Conservation (phyloP, 53 echinoderm and acorn worm species). For the Stichopus horrens region DNA sequence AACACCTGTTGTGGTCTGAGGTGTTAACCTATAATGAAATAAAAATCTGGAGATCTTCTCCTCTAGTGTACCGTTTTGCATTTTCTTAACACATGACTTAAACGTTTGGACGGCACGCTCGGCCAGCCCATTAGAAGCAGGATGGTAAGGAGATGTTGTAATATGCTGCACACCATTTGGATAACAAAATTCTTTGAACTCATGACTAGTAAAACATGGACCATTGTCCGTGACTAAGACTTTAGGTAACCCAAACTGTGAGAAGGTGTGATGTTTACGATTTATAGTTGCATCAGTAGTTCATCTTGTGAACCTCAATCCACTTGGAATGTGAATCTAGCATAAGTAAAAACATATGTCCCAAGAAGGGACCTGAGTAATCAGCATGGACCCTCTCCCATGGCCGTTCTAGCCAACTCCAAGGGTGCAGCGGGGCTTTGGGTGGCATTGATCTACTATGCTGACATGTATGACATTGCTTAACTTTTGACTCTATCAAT, state of each 20-base stretch:
- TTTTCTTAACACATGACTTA: neutral
- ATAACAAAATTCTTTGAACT: neutral
- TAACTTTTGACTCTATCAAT: neutral
- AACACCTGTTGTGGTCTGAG: neutral
- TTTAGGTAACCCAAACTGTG: conserved; percentile 8
- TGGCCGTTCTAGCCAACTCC: neutral
- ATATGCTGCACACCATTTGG: neutral
- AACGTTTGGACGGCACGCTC: neutral
- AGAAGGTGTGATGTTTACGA: neutral
- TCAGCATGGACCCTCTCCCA: conserved; percentile 43
- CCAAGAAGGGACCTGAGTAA: conserved; percentile 10
- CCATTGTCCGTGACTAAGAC: conserved; percentile 41
- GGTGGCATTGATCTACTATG: neutral
- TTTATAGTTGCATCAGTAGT: neutral
- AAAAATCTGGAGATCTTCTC: neutral
- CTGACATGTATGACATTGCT: conserved; percentile 2
- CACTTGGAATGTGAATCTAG: conserved; percentile 44
- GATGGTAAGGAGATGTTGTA: conserved; percentile 15
- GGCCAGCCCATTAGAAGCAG: conserved; percentile 7
- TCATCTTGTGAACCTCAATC: conserved; percentile 20
- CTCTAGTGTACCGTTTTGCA: conserved; percentile 15
- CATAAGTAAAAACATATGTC: conserved; percentile 12
- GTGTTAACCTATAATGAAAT: conserved; percentile 18
- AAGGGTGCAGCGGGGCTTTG: conserved; percentile 11
- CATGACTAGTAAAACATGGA: conserved; percentile 27